Evolutionary conservation across 2,888 invertebrate genomes (phyloP), one percentile per base, ranked within the genome.

Genomic region (Trichacis sp.): DNA sequence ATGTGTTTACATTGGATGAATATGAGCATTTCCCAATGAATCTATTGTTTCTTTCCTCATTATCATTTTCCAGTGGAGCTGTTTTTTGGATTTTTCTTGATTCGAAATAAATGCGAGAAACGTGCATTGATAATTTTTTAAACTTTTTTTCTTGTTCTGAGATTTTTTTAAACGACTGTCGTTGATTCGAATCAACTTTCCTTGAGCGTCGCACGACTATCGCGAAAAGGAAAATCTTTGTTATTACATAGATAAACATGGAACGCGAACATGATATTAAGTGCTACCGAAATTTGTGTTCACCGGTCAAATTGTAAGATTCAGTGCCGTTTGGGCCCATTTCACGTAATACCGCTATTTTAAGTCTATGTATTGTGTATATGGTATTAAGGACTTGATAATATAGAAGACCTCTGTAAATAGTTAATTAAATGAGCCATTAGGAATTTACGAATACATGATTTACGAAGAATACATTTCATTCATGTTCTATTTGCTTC

Each of bases 331-430:
- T 73, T 73, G 70, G 72, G 69, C 70, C 60, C 70, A 73, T 73
- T 76, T 77, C 71, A 73, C 70, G 72, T 77, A 74, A 74, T 77
- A 77, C 74, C 69, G 73, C 74, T 77, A 77, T 59, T 72, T 74
- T 82, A 82, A 83, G 81, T 79, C 79, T 79, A 80, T 82, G 79
- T 83, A 82, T 76, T 83, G 80, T 82, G 82, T 81, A 83, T 81
- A 82, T 82, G 77, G 77, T 77, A 78, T 77, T 81, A 81, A 81
- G 79, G 77, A 82, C 77, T 81, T 76, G 79, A 81, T 77, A 78
- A 76, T 76, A 80, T 79, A 83, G 79, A 79, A 78, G 75, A 81
- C 78, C 78, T 75, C 76, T 84, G 83, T 84, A 83, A 73, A 84
- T 83, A 83, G 78, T 76, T 77, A 74, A 75, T 71, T 68, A 71